A percentile compares a stretch with the other conserved stretches of the same genome.
phyloP scores from a whole-genome alignment of 2,797 vertebrate genomes.

The Uromys caudimaculatus region DNA sequence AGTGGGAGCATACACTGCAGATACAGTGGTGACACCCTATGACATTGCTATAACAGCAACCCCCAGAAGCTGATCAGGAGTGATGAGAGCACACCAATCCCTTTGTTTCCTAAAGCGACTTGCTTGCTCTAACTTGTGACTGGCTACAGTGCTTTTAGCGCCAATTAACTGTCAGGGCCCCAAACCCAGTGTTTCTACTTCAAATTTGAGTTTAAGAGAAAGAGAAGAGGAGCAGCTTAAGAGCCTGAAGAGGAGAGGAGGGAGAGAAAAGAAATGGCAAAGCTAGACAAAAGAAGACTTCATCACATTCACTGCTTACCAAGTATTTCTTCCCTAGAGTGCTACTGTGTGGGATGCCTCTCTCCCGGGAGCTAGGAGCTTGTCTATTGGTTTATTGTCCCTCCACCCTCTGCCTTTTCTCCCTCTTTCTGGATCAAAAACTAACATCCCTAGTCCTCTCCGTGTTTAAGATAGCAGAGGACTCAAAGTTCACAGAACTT shows the following conservation, averaged over 20 bases:
- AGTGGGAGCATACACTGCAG: background rate
- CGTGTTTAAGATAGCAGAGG: constrained; percentile 17
- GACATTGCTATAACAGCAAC: background rate
- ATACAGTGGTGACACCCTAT: background rate
- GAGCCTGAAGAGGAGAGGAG: background rate
- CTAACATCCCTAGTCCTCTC: background rate
- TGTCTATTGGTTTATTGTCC: background rate
- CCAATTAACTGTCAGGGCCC: background rate
- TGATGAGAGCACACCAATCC: background rate
- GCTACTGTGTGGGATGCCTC: background rate
- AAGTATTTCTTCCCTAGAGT: background rate
- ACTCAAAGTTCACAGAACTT: constrained; percentile 2
- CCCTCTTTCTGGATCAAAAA: background rate
- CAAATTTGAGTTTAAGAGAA: background rate
- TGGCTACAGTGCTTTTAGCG: background rate
- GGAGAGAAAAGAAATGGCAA: constrained; percentile 6
- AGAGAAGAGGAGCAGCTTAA: background rate
- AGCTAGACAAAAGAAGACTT: background rate
- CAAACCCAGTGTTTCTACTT: constrained; percentile 46
- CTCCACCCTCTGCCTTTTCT: background rate
- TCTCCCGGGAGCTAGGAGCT: background rate
- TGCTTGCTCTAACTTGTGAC: constrained; percentile 23
- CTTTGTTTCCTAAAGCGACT: background rate
- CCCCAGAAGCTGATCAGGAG: background rate
- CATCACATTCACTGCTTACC: background rate